Conservation (phyloP, 1,140 invertebrate species). For the Dolichoris vasculosae region DNA sequence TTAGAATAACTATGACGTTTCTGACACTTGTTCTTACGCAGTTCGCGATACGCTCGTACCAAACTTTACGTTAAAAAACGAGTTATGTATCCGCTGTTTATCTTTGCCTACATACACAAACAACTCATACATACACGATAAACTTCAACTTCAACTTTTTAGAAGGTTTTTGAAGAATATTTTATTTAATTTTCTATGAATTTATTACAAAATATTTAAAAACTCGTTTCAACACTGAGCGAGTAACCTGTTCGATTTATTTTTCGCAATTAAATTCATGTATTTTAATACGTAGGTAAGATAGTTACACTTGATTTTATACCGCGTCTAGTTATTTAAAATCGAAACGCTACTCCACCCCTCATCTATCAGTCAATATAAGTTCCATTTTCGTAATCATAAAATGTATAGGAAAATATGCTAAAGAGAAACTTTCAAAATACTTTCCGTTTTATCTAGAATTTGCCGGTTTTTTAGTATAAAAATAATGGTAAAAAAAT, state of each 20-base stretch:
- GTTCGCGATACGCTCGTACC: background rate
- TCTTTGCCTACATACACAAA: background rate
- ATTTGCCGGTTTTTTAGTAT: background rate
- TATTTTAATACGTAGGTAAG: background rate
- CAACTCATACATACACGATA: background rate
- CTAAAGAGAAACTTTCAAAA: background rate
- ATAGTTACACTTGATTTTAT: background rate
- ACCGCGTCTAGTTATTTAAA: background rate
- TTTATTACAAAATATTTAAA: conserved; percentile 1
- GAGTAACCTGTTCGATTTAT: background rate
- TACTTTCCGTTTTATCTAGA: background rate
- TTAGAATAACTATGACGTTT: background rate
- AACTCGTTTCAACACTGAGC: background rate
- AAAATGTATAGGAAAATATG: background rate
- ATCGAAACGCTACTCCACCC: background rate
- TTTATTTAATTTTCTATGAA: background rate
- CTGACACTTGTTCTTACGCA: background rate
- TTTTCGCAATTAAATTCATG: conserved; percentile 13
- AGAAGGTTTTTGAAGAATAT: background rate
- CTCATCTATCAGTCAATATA: background rate
- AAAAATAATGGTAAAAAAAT: background rate
- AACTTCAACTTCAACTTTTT: background rate
- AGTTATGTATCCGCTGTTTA: no score
- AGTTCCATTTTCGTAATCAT: conserved; percentile 1
- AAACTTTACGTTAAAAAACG: background rate